Evolutionary conservation across 2,113 vertebrate genomes (phyloP).

Genomic region (Nanorana parkeri): DNA sequence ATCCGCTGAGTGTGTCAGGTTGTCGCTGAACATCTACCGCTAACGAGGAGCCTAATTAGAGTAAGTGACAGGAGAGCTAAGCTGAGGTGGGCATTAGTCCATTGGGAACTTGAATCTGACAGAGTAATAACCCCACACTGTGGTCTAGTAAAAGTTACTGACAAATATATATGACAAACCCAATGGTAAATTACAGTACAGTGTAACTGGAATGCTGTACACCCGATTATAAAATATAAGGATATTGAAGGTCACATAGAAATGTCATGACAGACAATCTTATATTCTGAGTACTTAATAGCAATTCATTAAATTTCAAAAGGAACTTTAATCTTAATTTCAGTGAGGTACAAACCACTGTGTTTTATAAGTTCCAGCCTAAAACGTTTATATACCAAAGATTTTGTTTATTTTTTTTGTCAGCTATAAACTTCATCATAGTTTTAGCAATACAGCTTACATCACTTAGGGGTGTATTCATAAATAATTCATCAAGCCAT

Average conservation of each 20-base stretch:
- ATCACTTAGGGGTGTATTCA: too few relatives aligned
- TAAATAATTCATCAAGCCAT: too few relatives aligned
- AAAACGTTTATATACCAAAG: too few relatives aligned
- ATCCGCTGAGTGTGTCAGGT: constrained; percentile 34
- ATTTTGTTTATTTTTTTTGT: too few relatives aligned
- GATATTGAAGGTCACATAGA: not conserved
- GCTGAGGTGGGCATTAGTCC: constrained; percentile 22
- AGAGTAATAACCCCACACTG: not conserved
- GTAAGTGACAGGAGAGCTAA: not conserved
- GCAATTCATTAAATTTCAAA: too few relatives aligned
- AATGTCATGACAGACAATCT: not conserved
- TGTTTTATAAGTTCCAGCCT: too few relatives aligned
- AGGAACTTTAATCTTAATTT: too few relatives aligned
- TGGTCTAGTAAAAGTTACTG: not conserved
- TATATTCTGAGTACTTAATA: too few relatives aligned
- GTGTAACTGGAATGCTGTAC: not conserved
- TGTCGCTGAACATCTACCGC: constrained; percentile 34
- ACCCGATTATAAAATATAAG: too few relatives aligned
- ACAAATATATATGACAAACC: not conserved
- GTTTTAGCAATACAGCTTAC: too few relatives aligned
- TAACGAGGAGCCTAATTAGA: constrained; percentile 45
- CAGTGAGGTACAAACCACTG: too few relatives aligned
- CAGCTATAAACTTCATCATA: too few relatives aligned
- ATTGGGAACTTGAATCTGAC: constrained; percentile 29
- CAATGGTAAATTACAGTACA: not conserved